These are phyloP conservation scores for Drosophila pachea DNA, from an alignment of 1,140 invertebrate species.

Conservation along the genomic window DNA sequence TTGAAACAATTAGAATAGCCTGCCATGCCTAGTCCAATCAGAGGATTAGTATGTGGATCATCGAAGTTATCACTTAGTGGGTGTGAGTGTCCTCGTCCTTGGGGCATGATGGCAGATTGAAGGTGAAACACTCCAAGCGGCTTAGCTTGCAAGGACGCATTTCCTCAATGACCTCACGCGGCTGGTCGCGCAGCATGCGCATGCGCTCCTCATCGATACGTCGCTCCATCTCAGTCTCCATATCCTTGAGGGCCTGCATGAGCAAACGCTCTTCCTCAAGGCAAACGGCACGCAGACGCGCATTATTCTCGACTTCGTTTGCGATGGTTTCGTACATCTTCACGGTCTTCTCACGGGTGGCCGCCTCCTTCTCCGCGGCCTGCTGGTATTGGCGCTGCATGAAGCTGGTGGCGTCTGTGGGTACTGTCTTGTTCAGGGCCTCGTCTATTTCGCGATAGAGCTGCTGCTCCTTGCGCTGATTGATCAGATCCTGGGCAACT, in stretches of 20 bases:
- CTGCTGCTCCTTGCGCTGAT: conserved; percentile 48
- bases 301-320: conserved; percentile 13
- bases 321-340: conserved; percentile 17
- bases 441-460: conserved; percentile 36
- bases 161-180: conserved; percentile 36
- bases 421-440: conserved; percentile 3
- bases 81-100: conserved; percentile 6
- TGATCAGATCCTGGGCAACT: conserved; percentile 46
- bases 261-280: conserved; percentile 41
- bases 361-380: background rate
- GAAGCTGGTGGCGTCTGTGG: conserved; percentile 47
- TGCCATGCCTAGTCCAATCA: background rate
- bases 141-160: conserved; percentile 34
- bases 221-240: conserved; percentile 35
- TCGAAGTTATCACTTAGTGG: conserved; percentile 2
- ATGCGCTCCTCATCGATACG: conserved; percentile 49
- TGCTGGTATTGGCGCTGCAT: conserved; percentile 50
- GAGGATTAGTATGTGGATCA: too few species aligned
- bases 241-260: conserved; percentile 19
- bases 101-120: conserved; percentile 28
- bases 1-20: conserved; percentile 9
- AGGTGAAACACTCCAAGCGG: conserved; percentile 28
- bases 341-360: background rate
- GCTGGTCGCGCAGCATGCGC: conserved; percentile 40
- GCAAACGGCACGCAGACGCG: background rate